Evolutionary conservation across 2,888 invertebrate species (phyloP).

Genomic region (Flabesymbios commensalis): DNA sequence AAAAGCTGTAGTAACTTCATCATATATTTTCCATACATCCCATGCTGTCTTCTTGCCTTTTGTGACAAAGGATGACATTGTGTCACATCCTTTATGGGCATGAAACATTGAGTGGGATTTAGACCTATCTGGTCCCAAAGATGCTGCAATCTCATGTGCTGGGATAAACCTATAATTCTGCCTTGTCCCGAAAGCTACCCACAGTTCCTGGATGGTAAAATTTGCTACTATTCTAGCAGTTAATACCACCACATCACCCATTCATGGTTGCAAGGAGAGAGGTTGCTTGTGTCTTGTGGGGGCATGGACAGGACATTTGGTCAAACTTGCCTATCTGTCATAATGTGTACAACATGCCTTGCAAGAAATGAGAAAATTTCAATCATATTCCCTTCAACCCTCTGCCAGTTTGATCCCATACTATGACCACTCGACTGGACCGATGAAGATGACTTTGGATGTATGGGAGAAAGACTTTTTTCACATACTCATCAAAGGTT

Average conservation of each 20-base stretch:
- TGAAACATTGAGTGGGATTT: too few species aligned
- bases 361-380: constrained; percentile 20
- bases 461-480: constrained; percentile 15
- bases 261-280: constrained; percentile 30
- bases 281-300: neutral
- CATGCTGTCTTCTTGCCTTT: constrained; percentile 24
- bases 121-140: constrained; percentile 15
- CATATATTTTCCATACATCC: constrained; percentile 7
- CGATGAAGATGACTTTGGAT: constrained; percentile 2
- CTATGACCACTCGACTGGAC: constrained; percentile 15
- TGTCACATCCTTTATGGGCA: constrained; percentile 31
- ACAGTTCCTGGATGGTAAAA: constrained; percentile 10
- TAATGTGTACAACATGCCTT: neutral
- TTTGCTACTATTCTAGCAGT: neutral
- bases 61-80: constrained; percentile 14
- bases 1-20: neutral
- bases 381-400: constrained; percentile 24
- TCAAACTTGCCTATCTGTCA: neutral
- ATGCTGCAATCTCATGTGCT: constrained; percentile 19
- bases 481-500: too few species aligned
- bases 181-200: constrained; percentile 29
- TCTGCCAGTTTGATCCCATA: constrained; percentile 22
- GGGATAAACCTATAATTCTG: constrained; percentile 25
- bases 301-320: constrained; percentile 4
- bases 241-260: constrained; percentile 14